A percentile compares a stretch with the other conserved stretches of the same genome.
These are phyloP conservation scores for Zaprionus kolodkinae DNA, from an alignment of 1,140 invertebrate species.

Conservation along the genomic window DNA sequence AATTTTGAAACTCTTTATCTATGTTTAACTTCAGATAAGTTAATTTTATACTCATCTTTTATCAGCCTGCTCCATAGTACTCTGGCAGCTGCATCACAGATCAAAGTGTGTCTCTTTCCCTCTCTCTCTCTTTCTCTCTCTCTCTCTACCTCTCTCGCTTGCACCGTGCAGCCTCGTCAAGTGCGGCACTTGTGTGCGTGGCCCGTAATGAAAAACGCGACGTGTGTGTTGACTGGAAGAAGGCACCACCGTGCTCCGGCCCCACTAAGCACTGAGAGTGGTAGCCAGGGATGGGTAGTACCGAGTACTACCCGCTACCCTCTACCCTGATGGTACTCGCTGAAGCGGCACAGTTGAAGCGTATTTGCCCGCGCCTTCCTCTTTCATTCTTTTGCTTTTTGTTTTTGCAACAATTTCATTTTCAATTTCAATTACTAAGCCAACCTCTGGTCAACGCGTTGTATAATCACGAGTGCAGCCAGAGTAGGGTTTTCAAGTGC, in stretches of 20 bases:
- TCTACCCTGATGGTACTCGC: not conserved
- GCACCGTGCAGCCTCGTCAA: constrained; percentile 42
- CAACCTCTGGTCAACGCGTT: constrained; percentile 27
- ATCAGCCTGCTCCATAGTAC: too few species aligned
- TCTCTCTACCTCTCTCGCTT: not conserved
- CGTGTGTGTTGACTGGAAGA: constrained; percentile 38
- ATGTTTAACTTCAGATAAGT: too few species aligned
- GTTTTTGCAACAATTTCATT: constrained; percentile 67
- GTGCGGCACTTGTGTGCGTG: constrained; percentile 64
- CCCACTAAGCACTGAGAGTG: not conserved
- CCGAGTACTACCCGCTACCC: too few species aligned
- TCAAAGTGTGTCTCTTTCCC: constrained; percentile 52
- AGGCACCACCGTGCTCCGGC: not conserved
- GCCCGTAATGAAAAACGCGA: constrained; percentile 72
- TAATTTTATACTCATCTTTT: not conserved
- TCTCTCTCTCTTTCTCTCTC: not conserved
- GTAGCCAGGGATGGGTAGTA: not conserved
- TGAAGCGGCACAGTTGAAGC: constrained; percentile 22
- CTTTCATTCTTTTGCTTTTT: constrained; percentile 13
- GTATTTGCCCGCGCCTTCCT: constrained; percentile 36
- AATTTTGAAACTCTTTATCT: not conserved
- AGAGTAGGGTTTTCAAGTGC: not conserved
- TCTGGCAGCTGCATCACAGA: constrained; percentile 60
- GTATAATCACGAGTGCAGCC: constrained; percentile 17
- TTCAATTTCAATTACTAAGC: constrained; percentile 74